These are phyloP conservation scores for Heterotilapia buettikoferi DNA, from an alignment of 2,113 vertebrate species.

Conservation along the genomic window DNA sequence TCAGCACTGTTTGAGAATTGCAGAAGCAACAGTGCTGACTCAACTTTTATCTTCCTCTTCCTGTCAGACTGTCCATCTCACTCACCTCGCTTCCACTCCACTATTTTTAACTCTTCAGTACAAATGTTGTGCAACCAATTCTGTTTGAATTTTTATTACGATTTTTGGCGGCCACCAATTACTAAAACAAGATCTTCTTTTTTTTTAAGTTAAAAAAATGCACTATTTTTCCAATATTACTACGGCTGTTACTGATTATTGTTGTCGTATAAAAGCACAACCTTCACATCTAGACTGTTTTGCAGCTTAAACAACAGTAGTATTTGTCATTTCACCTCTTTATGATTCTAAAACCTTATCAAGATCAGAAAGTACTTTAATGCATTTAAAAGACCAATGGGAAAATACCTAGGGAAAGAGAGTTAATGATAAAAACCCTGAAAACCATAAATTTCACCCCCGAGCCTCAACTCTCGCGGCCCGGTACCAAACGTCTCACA, in stretches of 20 bases:
- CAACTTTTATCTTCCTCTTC: not conserved
- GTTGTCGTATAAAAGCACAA: not conserved
- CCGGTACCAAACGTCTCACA: not conserved
- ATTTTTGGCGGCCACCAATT: not conserved
- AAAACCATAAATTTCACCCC: not conserved
- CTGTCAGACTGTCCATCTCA: not conserved
- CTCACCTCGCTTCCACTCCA: not conserved
- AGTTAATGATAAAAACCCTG: not conserved
- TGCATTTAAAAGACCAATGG: not conserved
- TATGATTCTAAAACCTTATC: not conserved
- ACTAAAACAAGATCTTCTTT: not conserved
- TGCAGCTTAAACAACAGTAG: not conserved
- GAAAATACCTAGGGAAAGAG: not conserved
- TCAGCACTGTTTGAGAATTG: not conserved
- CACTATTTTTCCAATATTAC: not conserved
- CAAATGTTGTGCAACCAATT: not conserved
- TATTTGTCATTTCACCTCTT: not conserved
- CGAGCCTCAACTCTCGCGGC: not conserved
- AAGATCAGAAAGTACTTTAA: not conserved
- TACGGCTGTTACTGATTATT: not conserved
- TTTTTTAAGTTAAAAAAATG: fast-evolving
- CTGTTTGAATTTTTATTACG: not conserved
- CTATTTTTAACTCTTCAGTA: not conserved
- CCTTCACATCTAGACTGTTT: not conserved
- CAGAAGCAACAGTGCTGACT: conserved; percentile 12